Evolutionary conservation across 2,113 vertebrate genomes (phyloP), one percentile per base, ranked within the genome.

Genomic region (Hystrix cristata): DNA sequence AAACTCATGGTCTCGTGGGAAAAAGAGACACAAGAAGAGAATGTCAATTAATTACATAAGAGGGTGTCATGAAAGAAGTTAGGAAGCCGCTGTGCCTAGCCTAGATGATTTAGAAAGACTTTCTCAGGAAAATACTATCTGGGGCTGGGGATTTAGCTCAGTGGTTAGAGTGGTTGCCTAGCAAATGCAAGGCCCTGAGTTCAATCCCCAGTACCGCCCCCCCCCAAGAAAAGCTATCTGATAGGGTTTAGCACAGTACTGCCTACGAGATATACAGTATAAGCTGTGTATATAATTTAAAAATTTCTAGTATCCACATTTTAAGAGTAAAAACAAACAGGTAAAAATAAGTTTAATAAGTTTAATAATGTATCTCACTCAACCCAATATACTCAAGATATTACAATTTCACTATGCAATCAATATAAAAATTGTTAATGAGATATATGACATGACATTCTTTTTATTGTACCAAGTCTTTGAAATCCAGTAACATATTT

Each of bases 401-500:
- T 51, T 92, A 46, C 43, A n/a, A 65, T 85, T 87, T 90, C 34
- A 89, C 65, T 81, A 38, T 76, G 27, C 43, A 96, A 95, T 95
- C 65, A 90, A 95, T 97, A 94, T 94, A 89, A 95, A 79, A 97
- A 81, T 94, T 94, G 93, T 90, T 93, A 96, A 92, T 82, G 71
- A 97, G 80, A 64, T 93, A 82, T 64, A 87, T 87, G 86, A 92
- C 29, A 87, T 87, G 86, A 92, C 29, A 93, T 89, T 95, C 48
- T 76, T 96, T 93, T 94, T 87, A 93, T 94, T 94, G 19, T 80
- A 74, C 29, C 83, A 88, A 84, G 57, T 89, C 82, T 97, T 96
- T 96, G 71, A 95, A 95, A 97, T 60, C 55, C 57, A 87, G 64
- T 92, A 62, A 76, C 62, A 15, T 95, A 84, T 96, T 97, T 96